Conservation (phyloP, 2,888 invertebrate genomes). For the Andrena haemorrhoa region DNA sequence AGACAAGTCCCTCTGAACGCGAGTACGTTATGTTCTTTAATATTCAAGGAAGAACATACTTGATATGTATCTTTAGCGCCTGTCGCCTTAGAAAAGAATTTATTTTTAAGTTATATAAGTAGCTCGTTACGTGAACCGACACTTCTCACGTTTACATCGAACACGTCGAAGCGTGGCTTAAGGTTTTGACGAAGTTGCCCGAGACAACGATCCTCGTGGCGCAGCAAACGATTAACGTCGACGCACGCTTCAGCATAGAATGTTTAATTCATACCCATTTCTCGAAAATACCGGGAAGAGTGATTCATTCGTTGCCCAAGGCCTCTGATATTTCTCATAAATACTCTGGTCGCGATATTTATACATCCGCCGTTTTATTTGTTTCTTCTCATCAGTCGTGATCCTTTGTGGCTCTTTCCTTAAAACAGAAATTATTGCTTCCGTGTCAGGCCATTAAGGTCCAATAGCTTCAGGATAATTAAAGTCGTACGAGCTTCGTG, state of each 20-base stretch:
- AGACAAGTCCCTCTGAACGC: too few species aligned
- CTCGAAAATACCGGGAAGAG: slow-evolving; percentile 50
- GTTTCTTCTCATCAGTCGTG: neutral
- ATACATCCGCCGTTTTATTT: slow-evolving; percentile 32
- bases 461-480: too few species aligned
- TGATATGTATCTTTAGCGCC: too few species aligned
- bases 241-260: slow-evolving; percentile 34
- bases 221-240: slow-evolving; percentile 44
- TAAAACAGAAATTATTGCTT: neutral
- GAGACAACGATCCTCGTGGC: slow-evolving; percentile 11
- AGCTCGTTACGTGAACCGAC: neutral
- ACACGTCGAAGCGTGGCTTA: neutral
- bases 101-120: neutral
- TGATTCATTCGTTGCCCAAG: slow-evolving; percentile 56
- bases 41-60: too few species aligned
- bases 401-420: too few species aligned
- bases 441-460: too few species aligned
- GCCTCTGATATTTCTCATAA: slow-evolving; percentile 45
- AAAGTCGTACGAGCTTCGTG: too few species aligned
- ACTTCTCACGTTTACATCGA: neutral
- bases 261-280: slow-evolving; percentile 68
- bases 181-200: neutral
- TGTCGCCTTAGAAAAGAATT: too few species aligned
- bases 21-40: too few species aligned
- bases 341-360: slow-evolving; percentile 45